Base-by-base conservation (phyloP, 1,140 invertebrate species). In the Ylistrum balloti region DNA sequence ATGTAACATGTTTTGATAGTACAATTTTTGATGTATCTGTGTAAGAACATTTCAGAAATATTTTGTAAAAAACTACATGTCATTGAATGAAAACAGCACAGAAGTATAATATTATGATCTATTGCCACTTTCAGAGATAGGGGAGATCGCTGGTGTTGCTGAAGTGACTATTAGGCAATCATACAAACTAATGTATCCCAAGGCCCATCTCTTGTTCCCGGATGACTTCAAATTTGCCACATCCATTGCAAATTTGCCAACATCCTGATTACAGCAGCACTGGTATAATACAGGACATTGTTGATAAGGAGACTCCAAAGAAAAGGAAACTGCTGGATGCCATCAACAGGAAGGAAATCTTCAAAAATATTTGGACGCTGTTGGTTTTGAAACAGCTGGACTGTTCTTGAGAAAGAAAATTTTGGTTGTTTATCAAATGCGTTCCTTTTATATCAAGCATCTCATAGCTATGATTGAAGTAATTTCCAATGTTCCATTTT, bases 141-240 rank as follows among this genome's bases (percentile, higher is more conserved):
- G 99, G 5, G 99, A 99, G 94, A 99, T 99, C 92, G 99, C 99
- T 87, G 99, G 99, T 85, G 99, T 99, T 1, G 99, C 99, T 2
- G 99, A 99, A 95, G 99, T 99, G 0, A 99, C 99, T 5, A 99
- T 99, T 90, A 97, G 99, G 89, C 99, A 99, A 95, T 99, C 99
- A 0, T 99, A 99, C 96, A 99, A 99, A 95, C 96, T 99, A 0
- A 99, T 99, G 98, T 98, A 99, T 95, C 99, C 99, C 0, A 98
- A 98, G 95, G 99, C 99, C 9, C 97, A 97, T 11, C 98, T 98
- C 94, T 96, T 99, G 0, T 99, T 99, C 96, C 99, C 99, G 2
- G 97, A 98, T 93, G 99, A 99, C 96, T 99, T 99, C 96, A 98
- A 98, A 96, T 99, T 99, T 95, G 97, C 97, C 28, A 99, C 98